These are phyloP conservation scores for Drosophila repleta DNA, from an alignment of 1,140 invertebrate genomes.

Conservation along the genomic window DNA sequence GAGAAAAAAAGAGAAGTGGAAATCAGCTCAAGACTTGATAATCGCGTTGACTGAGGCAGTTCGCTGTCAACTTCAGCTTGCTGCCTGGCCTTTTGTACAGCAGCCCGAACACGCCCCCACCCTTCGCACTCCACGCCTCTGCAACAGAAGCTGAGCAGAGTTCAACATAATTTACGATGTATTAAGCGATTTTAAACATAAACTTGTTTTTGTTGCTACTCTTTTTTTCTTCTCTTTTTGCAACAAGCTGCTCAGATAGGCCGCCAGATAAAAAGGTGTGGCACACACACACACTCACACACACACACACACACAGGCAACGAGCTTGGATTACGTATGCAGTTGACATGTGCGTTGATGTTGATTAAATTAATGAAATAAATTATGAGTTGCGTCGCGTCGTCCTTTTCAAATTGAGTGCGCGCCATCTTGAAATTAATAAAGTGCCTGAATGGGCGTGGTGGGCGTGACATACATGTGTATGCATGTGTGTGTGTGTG, in stretches of 20 bases:
- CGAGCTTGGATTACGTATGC: conserved; percentile 56
- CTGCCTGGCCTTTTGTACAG: conserved; percentile 4
- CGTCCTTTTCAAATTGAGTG: conserved; percentile 74
- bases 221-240: no score
- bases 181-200: conserved; percentile 80
- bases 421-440: conserved; percentile 81
- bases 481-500: conserved; percentile 52
- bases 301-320: conserved; percentile 20
- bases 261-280: conserved; percentile 39
- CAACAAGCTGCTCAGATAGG: conserved; percentile 33
- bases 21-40: conserved; percentile 46
- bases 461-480: conserved; percentile 19
- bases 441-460: conserved; percentile 50
- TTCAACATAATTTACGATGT: conserved; percentile 79
- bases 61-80: conserved; percentile 37
- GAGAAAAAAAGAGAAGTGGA: conserved; percentile 3
- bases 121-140: neutral
- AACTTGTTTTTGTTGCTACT: conserved; percentile 55
- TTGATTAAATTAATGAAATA: conserved; percentile 83
- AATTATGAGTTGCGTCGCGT: conserved; percentile 72
- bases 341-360: conserved; percentile 78
- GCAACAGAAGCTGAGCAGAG: conserved; percentile 11
- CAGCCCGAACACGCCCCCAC: neutral
- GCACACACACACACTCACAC: conserved; percentile 25
- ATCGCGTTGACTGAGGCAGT: conserved; percentile 31